These are phyloP conservation scores for Prosopocoilus inquinatus DNA, from an alignment of 2,888 invertebrate genomes.

Conservation along the genomic window DNA sequence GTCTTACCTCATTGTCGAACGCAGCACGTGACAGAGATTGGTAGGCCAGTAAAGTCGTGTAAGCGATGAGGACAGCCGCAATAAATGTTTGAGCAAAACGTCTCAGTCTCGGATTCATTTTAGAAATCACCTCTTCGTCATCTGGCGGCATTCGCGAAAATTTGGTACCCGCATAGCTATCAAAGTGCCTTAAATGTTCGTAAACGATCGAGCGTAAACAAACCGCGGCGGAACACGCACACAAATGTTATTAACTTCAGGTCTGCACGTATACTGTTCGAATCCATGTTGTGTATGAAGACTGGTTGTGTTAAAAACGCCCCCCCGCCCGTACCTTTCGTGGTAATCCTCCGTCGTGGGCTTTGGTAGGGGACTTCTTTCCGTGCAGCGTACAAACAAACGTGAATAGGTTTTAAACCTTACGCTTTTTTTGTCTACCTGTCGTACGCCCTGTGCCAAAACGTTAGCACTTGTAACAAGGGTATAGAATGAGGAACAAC, in stretches of 20 bases:
- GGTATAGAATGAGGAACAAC: no score
- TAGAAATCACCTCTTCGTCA: constrained; percentile 40
- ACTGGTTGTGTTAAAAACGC: constrained; percentile 51
- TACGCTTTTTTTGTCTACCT: neutral
- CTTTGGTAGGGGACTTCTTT: neutral
- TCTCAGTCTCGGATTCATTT: constrained; percentile 44
- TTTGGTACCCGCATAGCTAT: constrained; percentile 22
- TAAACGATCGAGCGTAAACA: constrained; percentile 35
- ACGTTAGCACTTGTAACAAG: neutral
- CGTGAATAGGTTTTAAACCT: neutral
- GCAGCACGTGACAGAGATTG: constrained; percentile 43
- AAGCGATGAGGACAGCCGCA: constrained; percentile 42
- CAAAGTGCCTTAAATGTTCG: neutral
- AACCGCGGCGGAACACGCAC: constrained; percentile 49
- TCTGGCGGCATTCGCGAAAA: constrained; percentile 31
- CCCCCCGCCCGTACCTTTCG: constrained; percentile 44
- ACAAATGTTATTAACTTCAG: constrained; percentile 9
- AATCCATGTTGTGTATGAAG: constrained; percentile 52
- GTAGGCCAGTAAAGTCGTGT: constrained; percentile 45
- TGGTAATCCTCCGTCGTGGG: neutral
- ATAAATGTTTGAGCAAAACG: constrained; percentile 44
- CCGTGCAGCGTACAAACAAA: neutral
- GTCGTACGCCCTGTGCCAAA: neutral
- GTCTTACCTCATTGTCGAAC: constrained; percentile 26
- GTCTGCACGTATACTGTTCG: constrained; percentile 23